Evolutionary conservation across 2,797 vertebrate species (phyloP), one percentile per base, ranked within the genome.

Genomic region (Rachycentron canadum): DNA sequence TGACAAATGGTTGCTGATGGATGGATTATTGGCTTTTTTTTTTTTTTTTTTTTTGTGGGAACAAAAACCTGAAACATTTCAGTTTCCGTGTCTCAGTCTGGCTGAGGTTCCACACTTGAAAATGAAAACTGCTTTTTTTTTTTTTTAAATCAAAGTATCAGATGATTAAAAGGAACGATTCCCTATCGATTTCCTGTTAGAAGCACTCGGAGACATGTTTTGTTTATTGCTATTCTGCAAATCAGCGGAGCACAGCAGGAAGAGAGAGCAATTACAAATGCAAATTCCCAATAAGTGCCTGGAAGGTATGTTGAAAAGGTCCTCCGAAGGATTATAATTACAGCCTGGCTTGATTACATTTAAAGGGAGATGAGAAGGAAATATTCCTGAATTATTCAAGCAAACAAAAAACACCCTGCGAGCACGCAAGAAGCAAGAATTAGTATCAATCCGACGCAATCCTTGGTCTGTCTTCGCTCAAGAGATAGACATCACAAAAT

Each of bases 221-320:
- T 90, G 91, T 92, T 91, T 93, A 93, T 92, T 89, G 84, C 88
- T 76, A 50, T 83, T 91, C 79, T 78, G 83, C 76, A 85, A 92
- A 90, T 85, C 91, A 91, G 80, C 25, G 25, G 69, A 92, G 89
- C 86, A 66, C 78, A 71, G 83, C 70, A 38, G 82, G 79, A 80
- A 79, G 82, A 76, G 64, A 75, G 87, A 85, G 86, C 83, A 91
- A 93, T 93, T 92, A 94, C 74, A 89, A 91, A 93, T 93, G 91
- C 88, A 90, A 91, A 93, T 94, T 89, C 72, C 65, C 78, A 76
- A 75, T 88, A 90, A 92, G 88, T 86, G 86, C 89, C 92, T 88
- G 82, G 84, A 90, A 91, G 90, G 88, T 91, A 74, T 81, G 82
- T 81, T 73, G 80, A 89, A 89, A 92, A 89, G 85, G 90, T 89